A percentile compares a stretch with the other conserved stretches of the same genome.
Conservation (phyloP, 2,797 vertebrate species). For the Lepilemur septentrionalis region DNA sequence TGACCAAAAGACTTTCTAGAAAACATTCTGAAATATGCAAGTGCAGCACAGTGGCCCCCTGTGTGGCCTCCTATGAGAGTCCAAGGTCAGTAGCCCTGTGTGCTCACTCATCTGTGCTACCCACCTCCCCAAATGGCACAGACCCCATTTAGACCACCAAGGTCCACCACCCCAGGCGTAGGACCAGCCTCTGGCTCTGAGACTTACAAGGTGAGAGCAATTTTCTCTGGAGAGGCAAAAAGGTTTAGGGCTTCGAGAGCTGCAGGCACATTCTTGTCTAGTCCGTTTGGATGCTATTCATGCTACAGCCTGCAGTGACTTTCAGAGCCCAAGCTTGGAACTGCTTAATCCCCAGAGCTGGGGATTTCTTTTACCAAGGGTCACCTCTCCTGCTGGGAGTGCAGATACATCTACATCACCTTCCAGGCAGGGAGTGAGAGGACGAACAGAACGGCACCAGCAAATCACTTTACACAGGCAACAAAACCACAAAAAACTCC, state of each 20-base stretch:
- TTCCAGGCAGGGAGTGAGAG: neutral
- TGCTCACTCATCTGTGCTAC: neutral
- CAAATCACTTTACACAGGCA: neutral
- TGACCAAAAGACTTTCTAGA: neutral
- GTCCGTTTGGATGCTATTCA: fast-evolving
- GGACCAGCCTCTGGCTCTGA: neutral
- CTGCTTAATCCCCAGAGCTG: neutral
- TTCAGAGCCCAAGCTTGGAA: neutral
- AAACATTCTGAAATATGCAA: neutral
- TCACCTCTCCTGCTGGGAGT: slow-evolving; percentile 5
- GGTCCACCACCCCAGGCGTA: neutral
- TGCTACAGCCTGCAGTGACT: neutral
- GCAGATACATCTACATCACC: neutral
- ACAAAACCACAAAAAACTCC: neutral
- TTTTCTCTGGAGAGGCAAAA: neutral
- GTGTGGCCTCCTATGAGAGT: neutral
- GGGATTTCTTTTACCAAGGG: neutral
- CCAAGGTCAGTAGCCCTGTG: too few species aligned
- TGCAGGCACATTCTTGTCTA: neutral
- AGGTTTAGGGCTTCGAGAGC: neutral
- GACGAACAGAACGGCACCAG: neutral
- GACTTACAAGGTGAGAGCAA: neutral
- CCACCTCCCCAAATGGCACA: neutral
- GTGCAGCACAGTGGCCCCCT: neutral
- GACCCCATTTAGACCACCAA: fast-evolving